Conservation (phyloP, 2,888 invertebrate genomes). For the Ceratothoa steindachneri region DNA sequence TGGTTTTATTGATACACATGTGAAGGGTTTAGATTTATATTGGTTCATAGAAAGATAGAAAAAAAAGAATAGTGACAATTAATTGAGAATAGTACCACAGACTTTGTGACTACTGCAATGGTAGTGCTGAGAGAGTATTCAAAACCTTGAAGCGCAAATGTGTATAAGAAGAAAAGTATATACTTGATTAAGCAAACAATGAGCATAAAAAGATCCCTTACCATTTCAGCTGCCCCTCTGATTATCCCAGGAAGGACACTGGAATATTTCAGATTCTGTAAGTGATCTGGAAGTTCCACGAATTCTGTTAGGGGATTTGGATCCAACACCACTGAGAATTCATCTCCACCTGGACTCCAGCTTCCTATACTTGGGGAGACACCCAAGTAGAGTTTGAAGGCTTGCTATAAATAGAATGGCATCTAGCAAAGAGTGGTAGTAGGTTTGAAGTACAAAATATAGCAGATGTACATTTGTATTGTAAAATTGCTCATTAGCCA, state of each 20-base stretch:
- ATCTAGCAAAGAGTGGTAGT: background rate
- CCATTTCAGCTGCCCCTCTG: slow-evolving; percentile 92
- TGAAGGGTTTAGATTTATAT: too few species aligned
- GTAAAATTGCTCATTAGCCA: background rate
- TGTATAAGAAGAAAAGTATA: too few species aligned
- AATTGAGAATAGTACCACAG: too few species aligned
- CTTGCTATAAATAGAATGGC: slow-evolving; percentile 56
- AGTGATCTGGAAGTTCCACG: slow-evolving; percentile 86
- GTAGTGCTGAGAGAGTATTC: too few species aligned
- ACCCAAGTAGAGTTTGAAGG: slow-evolving; percentile 77
- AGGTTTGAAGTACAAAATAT: background rate
- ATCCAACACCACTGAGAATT: slow-evolving; percentile 93
- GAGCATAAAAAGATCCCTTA: too few species aligned
- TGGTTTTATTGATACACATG: too few species aligned
- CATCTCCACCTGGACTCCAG: slow-evolving; percentile 91
- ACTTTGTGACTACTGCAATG: too few species aligned
- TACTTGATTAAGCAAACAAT: too few species aligned
- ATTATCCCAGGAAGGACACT: slow-evolving; percentile 80
- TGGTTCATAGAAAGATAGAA: too few species aligned
- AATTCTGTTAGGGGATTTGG: slow-evolving; percentile 94
- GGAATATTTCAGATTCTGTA: slow-evolving; percentile 76
- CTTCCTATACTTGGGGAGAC: slow-evolving; percentile 82
- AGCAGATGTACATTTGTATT: background rate
- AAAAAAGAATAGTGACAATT: too few species aligned
- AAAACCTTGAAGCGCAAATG: too few species aligned